Conservation (phyloP, 2,113 vertebrate species). For the Australoheros scitulus region DNA sequence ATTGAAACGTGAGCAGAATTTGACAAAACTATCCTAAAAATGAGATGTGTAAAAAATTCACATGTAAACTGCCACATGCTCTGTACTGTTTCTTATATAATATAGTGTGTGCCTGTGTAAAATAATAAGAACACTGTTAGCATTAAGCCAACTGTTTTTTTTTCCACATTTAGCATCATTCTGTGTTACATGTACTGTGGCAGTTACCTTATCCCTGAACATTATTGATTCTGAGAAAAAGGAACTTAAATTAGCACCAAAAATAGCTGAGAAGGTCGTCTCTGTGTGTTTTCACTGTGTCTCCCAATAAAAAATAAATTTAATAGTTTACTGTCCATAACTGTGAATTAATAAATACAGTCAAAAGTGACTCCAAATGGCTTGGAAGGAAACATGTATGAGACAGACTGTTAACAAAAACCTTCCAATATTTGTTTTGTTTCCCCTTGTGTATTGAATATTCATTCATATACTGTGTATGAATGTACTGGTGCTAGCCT, state of each 20-base stretch:
- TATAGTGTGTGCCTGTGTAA: background rate
- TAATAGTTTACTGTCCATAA: background rate
- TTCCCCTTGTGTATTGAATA: background rate
- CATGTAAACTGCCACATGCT: constrained; percentile 9
- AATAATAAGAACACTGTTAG: background rate
- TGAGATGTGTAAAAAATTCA: constrained; percentile 3
- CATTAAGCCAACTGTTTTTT: background rate
- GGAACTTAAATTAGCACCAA: background rate
- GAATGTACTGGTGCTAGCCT: constrained; percentile 36
- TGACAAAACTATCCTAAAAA: constrained; percentile 16
- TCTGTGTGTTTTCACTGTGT: background rate
- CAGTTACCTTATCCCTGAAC: background rate
- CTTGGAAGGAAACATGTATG: background rate
- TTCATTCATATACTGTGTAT: background rate
- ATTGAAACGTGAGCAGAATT: constrained; percentile 63
- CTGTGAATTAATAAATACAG: background rate
- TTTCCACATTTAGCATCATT: background rate
- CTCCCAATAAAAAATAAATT: background rate
- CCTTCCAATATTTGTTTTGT: background rate
- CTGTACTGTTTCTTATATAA: background rate
- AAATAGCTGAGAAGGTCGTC: background rate
- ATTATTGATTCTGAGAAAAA: background rate
- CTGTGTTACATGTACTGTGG: background rate
- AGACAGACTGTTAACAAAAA: background rate
- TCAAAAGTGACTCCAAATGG: background rate